Evolutionary conservation across 2,888 invertebrate genomes (phyloP).

Genomic region (Graphium colonna): DNA sequence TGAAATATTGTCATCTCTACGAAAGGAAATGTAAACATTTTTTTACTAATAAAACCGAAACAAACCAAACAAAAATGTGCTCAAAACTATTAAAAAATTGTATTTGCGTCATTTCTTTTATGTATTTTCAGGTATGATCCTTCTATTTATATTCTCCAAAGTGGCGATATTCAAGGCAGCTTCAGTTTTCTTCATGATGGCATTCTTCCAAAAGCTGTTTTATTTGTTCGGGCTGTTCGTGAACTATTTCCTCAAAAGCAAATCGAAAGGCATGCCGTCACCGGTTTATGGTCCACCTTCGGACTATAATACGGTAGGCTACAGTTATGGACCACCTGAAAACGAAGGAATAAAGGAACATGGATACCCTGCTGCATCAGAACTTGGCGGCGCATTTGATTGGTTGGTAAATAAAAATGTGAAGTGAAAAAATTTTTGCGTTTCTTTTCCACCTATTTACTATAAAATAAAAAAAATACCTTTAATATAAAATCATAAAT

Average conservation of each 20-base stretch:
- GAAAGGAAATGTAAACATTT: too few species aligned
- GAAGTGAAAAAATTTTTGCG: conserved; percentile 7
- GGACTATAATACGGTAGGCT: conserved; percentile 67
- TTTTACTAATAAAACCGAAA: too few species aligned
- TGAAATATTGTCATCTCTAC: too few species aligned
- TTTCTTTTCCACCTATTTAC: background rate
- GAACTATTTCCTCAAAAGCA: conserved; percentile 57
- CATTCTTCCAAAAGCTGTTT: conserved; percentile 67
- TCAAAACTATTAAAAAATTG: too few species aligned
- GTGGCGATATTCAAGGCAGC: conserved; percentile 59
- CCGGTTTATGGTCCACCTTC: conserved; percentile 53
- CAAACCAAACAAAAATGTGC: too few species aligned
- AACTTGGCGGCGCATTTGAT: conserved; percentile 48
- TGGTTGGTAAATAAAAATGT: conserved; percentile 56
- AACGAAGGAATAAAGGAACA: conserved; percentile 43
- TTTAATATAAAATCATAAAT: too few species aligned
- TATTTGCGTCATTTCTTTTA: too few species aligned
- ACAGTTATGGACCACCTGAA: conserved; percentile 64
- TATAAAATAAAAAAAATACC: too few species aligned
- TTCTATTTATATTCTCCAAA: conserved; percentile 56
- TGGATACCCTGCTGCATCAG: conserved; percentile 44
- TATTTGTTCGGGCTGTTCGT: conserved; percentile 54
- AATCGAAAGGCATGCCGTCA: conserved; percentile 36
- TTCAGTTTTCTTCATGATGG: conserved; percentile 56
- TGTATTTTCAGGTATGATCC: conserved; percentile 61